These are phyloP conservation scores for Iguana delicatissima DNA, from an alignment of 2,797 vertebrate species.

Conservation along the genomic window DNA sequence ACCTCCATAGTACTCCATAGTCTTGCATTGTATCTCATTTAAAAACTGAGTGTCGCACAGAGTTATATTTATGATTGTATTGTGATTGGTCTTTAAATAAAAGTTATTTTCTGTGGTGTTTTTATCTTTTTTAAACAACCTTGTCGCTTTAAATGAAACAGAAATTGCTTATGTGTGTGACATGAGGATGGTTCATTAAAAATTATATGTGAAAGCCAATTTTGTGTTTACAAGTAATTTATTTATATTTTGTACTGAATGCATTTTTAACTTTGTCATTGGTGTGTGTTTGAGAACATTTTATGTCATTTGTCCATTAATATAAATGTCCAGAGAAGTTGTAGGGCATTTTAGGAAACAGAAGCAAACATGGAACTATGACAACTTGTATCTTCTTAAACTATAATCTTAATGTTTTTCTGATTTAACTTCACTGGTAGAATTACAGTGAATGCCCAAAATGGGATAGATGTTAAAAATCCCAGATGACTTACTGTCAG, in stretches of 20 bases:
- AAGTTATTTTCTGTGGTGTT: not conserved
- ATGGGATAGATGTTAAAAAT: not conserved
- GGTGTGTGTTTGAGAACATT: constrained; percentile 1
- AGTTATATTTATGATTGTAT: not conserved
- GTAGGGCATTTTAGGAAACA: constrained; percentile 3
- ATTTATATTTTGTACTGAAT: not conserved
- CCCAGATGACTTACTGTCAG: not conserved
- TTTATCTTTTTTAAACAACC: not conserved
- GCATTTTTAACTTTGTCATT: not conserved
- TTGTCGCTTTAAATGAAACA: constrained; percentile 18
- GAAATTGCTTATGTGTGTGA: not conserved
- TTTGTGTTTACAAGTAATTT: no score
- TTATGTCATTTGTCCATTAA: not conserved
- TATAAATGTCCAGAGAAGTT: not conserved
- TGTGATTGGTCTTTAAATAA: not conserved
- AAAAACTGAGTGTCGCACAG: not conserved
- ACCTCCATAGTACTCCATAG: not conserved
- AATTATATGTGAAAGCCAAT: constrained; percentile 14
- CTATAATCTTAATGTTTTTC: not conserved
- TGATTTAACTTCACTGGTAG: not conserved
- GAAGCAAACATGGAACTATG: not conserved
- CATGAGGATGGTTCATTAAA: not conserved
- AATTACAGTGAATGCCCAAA: not conserved
- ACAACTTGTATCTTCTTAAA: not conserved
- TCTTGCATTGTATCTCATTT: not conserved